Percentiles rank a stretch among this genome's conserved stretches.
Evolutionary conservation across 1,140 invertebrate species (phyloP).

Genomic region (Geopemphigus sp.): DNA sequence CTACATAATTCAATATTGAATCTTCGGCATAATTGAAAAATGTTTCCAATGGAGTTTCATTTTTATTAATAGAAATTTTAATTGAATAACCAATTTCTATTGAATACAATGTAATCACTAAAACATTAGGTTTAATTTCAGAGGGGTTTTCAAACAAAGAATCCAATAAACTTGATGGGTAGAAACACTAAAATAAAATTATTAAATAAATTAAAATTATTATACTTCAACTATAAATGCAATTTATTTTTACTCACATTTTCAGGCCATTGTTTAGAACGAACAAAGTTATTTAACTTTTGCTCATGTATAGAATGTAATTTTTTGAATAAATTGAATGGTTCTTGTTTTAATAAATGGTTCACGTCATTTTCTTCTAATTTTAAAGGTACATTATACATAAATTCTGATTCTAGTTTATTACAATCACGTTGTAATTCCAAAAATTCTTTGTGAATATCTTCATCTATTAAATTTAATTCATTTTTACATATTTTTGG

Average conservation of each 20-base stretch:
- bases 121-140: slow-evolving; percentile 12
- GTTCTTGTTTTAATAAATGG: background rate
- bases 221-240: background rate
- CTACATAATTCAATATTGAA: slow-evolving; percentile 61
- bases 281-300: slow-evolving; percentile 16
- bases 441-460: slow-evolving; percentile 14
- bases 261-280: slow-evolving; percentile 19
- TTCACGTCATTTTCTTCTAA: background rate
- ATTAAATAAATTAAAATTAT: background rate
- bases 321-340: slow-evolving; percentile 14
- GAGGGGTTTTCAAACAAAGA: slow-evolving; percentile 21
- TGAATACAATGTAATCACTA: slow-evolving; percentile 29
- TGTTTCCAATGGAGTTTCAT: slow-evolving; percentile 24
- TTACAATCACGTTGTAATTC: slow-evolving; percentile 23
- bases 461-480: background rate
- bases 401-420: slow-evolving; percentile 29
- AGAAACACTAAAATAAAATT: slow-evolving; percentile 19
- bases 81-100: slow-evolving; percentile 35
- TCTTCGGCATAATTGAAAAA: slow-evolving; percentile 32
- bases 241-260: slow-evolving; percentile 20
- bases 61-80: slow-evolving; percentile 3
- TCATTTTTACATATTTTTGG: background rate
- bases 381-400: slow-evolving; percentile 10
- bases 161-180: slow-evolving; percentile 38
- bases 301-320: slow-evolving; percentile 8